Base-by-base conservation (phyloP, 1,140 invertebrate species). In the Manduca sexta region DNA sequence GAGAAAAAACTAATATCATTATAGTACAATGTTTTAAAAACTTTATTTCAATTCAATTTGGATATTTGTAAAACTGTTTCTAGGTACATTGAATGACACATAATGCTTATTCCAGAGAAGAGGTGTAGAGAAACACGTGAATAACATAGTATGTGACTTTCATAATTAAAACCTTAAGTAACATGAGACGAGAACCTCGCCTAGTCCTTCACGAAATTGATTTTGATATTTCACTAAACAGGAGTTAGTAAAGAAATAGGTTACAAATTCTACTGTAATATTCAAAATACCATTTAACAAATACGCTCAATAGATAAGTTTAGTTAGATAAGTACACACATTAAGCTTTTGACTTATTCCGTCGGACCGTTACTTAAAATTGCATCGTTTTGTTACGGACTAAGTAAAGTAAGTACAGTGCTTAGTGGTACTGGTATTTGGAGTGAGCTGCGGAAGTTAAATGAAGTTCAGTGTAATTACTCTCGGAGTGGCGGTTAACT, bases 381-480 rank as follows among this genome's bases (percentile, higher is more conserved):
- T 70, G 72, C 64, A 65, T 64, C 68, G 63, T 75, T 82, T 75
- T 74, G 74, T 76, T 72, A 69, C 64, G 62, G 62, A 54, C 62
- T 71, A 69, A 83, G 69, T 72, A 69, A 73, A 74, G 72, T 69
- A 69, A 69, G 66, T 71, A 69, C 58, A 69, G 69, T 70, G 65
- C 66, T 82, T 76, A 76, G 70, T 61, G 69, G 69, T 62, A 61
- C 64, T 70, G 65, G 67, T 76, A 76, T 80, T 80, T 73, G 68
- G 74, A 69, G 60, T 64, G 63, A 77, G 78, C 76, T 64, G 67
- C 63, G 74, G 66, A 82, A 82, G 74, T 82, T 82, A 76, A 79
- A 82, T 80, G 74, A 76, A 80, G 73, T 82, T 78, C 64, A 66
- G 69, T 71, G 68, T 78, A 83, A 83, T 80, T 83, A 78, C 73